Evolutionary conservation across 2,888 invertebrate species (phyloP).

Genomic region (Synergus japonicus): DNA sequence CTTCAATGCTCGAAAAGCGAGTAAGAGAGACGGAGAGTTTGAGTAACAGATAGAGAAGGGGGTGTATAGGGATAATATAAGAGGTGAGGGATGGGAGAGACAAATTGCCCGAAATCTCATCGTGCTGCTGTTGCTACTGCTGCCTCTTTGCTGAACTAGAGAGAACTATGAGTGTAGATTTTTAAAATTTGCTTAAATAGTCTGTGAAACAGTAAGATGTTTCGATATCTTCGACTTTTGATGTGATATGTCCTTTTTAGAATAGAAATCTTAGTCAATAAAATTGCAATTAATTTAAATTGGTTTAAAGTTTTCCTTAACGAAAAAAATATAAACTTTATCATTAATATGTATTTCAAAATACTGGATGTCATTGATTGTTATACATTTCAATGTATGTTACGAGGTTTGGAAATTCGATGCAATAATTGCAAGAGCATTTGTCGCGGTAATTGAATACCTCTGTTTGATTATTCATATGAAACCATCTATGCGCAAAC

Average conservation of each 20-base stretch:
- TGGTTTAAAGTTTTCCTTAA: too few species aligned
- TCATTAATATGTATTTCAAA: too few species aligned
- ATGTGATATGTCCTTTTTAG: too few species aligned
- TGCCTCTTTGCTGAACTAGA: neutral
- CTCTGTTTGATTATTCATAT: neutral
- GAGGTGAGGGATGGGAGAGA: slow-evolving; percentile 57
- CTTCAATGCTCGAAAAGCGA: slow-evolving; percentile 55
- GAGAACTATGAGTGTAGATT: neutral
- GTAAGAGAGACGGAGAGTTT: slow-evolving; percentile 53
- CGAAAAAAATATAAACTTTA: too few species aligned
- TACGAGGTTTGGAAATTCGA: neutral
- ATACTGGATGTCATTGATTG: too few species aligned
- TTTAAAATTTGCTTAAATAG: neutral
- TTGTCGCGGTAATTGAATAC: neutral
- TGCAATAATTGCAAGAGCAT: neutral
- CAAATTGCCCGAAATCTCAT: slow-evolving; percentile 64
- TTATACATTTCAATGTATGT: neutral
- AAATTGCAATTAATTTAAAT: too few species aligned
- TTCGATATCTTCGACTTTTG: neutral
- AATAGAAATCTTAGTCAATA: too few species aligned
- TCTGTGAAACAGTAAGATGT: neutral
- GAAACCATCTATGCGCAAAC: neutral
- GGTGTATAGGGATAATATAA: slow-evolving; percentile 44
- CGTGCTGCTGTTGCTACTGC: slow-evolving; percentile 38
- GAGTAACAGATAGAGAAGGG: slow-evolving; percentile 40